These are phyloP conservation scores for Muscicapa striata DNA, from an alignment of 2,797 vertebrate genomes.

Conservation along the genomic window DNA sequence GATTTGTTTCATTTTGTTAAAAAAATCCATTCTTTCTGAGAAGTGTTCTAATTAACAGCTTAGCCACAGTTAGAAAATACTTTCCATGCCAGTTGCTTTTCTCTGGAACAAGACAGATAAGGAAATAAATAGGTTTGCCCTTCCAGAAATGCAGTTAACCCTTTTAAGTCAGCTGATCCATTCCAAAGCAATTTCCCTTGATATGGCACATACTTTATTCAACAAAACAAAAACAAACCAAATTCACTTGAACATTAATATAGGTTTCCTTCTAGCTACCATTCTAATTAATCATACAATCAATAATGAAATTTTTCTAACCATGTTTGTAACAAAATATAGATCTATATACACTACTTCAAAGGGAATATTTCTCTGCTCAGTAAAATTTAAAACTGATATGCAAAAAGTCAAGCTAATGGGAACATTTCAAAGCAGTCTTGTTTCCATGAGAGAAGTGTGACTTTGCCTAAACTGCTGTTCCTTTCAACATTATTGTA, in stretches of 20 bases:
- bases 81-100: constrained; percentile 23
- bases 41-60: constrained; percentile 44
- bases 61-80: constrained; percentile 22
- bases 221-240: background rate
- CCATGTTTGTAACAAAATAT: constrained; percentile 2
- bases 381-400: background rate
- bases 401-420: background rate
- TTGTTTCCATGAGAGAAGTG: background rate
- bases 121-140: constrained; percentile 34
- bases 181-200: constrained; percentile 5
- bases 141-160: constrained; percentile 33
- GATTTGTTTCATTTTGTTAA: background rate
- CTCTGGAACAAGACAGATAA: constrained; percentile 44
- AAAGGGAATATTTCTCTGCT: background rate
- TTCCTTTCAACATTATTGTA: background rate
- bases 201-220: background rate
- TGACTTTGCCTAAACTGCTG: constrained; percentile 4
- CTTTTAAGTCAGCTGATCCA: background rate
- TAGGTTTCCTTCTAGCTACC: background rate
- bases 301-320: constrained; percentile 23
- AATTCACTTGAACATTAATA: background rate
- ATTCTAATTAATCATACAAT: constrained; percentile 34
- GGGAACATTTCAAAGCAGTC: constrained; percentile 11
- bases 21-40: background rate
- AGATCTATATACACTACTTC: background rate